Conservation (phyloP, 2,113 vertebrate species). For the Turnix velox region DNA sequence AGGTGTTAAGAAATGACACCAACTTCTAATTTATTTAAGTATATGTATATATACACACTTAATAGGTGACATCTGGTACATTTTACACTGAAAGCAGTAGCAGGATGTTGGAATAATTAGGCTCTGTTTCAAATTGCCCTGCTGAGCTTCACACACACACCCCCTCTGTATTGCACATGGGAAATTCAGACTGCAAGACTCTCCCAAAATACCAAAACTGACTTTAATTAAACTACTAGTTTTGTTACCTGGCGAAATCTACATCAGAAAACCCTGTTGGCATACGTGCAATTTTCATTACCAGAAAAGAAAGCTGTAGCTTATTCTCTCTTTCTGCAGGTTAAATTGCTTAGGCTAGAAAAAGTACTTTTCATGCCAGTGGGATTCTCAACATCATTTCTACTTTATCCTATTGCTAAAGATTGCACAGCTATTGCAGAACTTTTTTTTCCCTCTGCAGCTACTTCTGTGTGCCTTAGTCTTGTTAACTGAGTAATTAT, state of each 20-base stretch:
- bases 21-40: neutral
- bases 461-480: neutral
- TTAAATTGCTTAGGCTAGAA: neutral
- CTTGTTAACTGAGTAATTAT: neutral
- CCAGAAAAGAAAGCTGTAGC: neutral
- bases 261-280: neutral
- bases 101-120: neutral
- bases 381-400: neutral
- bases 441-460: neutral
- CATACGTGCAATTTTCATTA: neutral
- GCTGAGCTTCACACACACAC: neutral
- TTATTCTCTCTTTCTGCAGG: neutral
- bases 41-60: neutral
- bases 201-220: neutral
- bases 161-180: neutral
- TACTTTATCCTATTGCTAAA: neutral
- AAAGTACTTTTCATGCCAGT: neutral
- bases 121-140: neutral
- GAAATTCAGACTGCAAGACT: neutral
- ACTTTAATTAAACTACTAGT: neutral
- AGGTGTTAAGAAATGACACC: neutral
- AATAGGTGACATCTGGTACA: neutral
- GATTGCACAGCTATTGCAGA: neutral
- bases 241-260: neutral
- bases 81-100: neutral